Evolutionary conservation across 1,140 invertebrate genomes (phyloP), one percentile per base, ranked within the genome.

Genomic region (Chrysomallon squamiferum): DNA sequence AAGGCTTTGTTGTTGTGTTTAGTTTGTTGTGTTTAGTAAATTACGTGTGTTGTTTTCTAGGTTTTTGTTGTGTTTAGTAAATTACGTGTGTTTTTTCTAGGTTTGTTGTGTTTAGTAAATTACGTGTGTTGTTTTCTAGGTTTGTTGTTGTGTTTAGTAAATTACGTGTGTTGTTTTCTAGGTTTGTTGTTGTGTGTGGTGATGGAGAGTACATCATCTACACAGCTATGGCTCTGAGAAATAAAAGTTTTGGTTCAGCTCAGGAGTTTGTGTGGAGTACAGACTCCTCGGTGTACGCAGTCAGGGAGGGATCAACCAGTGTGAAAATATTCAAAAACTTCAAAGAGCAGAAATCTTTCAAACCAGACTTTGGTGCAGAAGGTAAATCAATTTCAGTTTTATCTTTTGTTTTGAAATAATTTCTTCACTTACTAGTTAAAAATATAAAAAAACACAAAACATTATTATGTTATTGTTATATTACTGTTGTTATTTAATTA

Each of bases 201-300:
- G 98, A 99, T 87, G 98, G 97, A 0, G 98, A 99, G 84, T 99
- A 98, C 83, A 99, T 99, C 18, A 98, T 99, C 73, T 99, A 99
- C 85, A 99, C 98, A 0, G 95, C 97, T 0, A 98, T 99, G 95
- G 97, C 96, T 0, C 87, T 99, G 38, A 89, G 98, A 50, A 99
- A 99, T 84, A 99, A 99, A 85, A 95, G 95, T 13, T 99, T 99
- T 85, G 98, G 98, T 3, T 92, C 95, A 5, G 97, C 96, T 0
- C 94, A 98, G 65, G 97, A 99, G 85, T 99, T 99, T 87, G 97
- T 98, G 0, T 99, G 98, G 98, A 95, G 95, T 0, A 89, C 93
- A 52, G 98, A 99, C 84, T 96, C 96, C 2, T 96, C 95, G 57
- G 94, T 98, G 76, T 99, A 91, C 83, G 90, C 90, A 58, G 95